Evolutionary conservation across 2,797 vertebrate species (phyloP).

Genomic region (Cuniculus paca): DNA sequence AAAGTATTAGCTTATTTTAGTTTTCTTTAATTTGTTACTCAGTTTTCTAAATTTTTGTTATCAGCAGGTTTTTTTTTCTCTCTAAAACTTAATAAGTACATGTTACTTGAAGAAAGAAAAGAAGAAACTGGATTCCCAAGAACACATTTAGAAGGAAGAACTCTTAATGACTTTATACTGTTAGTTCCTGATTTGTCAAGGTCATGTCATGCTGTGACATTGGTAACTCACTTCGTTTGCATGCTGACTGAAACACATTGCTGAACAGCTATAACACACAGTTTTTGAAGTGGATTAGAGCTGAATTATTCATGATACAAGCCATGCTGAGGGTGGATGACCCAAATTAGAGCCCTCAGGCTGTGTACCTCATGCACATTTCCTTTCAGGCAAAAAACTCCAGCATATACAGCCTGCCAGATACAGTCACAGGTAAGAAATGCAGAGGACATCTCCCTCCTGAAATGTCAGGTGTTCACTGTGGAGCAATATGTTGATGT

Average conservation of each 20-base stretch:
- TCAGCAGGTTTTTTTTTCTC: not conserved
- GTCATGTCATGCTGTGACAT: not conserved
- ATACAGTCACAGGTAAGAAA: not conserved
- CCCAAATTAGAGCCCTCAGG: not conserved
- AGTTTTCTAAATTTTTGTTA: not conserved
- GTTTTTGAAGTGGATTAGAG: conserved; percentile 28
- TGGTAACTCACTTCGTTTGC: not conserved
- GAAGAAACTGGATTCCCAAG: not conserved
- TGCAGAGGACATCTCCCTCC: not conserved
- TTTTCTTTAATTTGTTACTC: not conserved
- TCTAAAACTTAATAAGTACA: not conserved
- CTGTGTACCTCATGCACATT: not conserved
- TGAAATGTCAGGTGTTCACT: conserved; percentile 53
- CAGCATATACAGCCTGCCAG: not conserved
- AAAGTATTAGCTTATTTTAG: not conserved
- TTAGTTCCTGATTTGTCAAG: conserved; percentile 27
- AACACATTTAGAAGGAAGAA: not conserved
- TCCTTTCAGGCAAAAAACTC: not conserved
- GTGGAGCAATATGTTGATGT: not conserved
- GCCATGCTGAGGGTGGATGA: not conserved
- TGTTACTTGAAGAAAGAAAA: not conserved
- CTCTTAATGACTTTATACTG: not conserved
- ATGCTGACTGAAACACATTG: not conserved
- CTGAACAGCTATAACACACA: not conserved
- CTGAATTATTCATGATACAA: conserved; percentile 56